phyloP scores from a whole-genome alignment of 2,113 vertebrate species.

The Entelurus aequoreus region DNA sequence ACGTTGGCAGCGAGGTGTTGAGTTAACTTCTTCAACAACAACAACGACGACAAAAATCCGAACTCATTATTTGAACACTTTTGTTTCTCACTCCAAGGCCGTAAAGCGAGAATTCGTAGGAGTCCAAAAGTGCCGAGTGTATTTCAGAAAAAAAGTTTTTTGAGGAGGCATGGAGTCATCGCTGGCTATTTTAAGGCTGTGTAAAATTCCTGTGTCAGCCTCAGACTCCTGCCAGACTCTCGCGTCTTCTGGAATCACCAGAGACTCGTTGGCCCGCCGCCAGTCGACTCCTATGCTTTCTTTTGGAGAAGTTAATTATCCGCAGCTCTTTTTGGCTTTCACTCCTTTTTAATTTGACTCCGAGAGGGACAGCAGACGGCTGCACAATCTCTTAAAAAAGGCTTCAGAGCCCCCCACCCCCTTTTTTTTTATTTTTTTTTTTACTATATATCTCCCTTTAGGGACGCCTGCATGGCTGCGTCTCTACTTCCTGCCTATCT shows the following conservation, averaged over 20 bases:
- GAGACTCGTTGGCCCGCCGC: constrained; percentile 42
- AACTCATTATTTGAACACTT: constrained; percentile 14
- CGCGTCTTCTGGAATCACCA: constrained; percentile 52
- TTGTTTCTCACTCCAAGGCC: constrained; percentile 18
- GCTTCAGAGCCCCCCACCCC: too few species aligned
- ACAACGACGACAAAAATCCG: neutral
- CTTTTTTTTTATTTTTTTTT: too few species aligned
- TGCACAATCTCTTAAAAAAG: neutral
- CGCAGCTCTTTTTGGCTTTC: constrained; percentile 60
- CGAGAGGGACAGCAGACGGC: constrained; percentile 51
- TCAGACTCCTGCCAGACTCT: constrained; percentile 51
- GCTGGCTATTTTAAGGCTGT: constrained; percentile 51
- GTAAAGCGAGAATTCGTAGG: constrained; percentile 25
- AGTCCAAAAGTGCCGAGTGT: constrained; percentile 34
- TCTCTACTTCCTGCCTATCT: neutral
- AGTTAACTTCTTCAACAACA: constrained; percentile 14
- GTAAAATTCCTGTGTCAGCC: constrained; percentile 49
- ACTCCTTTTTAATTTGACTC: constrained; percentile 53
- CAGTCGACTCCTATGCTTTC: constrained; percentile 66
- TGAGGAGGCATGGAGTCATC: constrained; percentile 50
- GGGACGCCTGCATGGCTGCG: neutral
- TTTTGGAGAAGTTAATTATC: constrained; percentile 73
- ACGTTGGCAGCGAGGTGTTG: constrained; percentile 19
- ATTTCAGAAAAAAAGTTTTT: constrained; percentile 40
- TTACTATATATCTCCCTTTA: too few species aligned